phyloP scores from a whole-genome alignment of 2,113 vertebrate species.

The Anarhynchus alexandrinus region DNA sequence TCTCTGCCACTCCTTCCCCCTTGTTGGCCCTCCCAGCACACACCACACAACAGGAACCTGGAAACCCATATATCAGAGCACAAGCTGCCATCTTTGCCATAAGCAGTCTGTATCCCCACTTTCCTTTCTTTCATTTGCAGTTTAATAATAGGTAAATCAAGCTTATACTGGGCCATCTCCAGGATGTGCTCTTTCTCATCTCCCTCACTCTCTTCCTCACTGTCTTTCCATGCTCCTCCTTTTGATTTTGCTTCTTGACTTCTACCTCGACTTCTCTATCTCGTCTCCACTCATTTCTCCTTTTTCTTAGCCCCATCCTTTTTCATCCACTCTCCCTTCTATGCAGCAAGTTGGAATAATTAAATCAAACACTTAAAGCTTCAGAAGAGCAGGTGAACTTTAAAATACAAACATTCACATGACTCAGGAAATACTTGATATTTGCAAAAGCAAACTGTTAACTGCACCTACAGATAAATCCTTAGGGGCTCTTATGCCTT shows the following conservation, averaged over 20 bases:
- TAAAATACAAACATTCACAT: not conserved
- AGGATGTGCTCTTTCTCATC: not conserved
- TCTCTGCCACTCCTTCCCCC: not conserved
- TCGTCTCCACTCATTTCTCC: not conserved
- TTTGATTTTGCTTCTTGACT: not conserved
- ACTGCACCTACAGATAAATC: not conserved
- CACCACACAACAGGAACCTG: not conserved
- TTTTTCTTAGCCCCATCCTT: not conserved
- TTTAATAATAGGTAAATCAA: not conserved
- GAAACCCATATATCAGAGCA: rapidly evolving
- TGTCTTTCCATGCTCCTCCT: not conserved
- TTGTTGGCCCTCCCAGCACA: not conserved
- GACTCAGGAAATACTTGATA: not conserved
- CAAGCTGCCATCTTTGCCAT: not conserved
- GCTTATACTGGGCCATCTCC: not conserved
- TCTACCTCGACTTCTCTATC: not conserved
- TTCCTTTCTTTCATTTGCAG: not conserved
- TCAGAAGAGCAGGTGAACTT: not conserved
- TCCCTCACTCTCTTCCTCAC: not conserved
- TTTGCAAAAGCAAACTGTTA: constrained; percentile 1
- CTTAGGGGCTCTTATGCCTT: not conserved
- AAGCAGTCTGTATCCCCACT: not conserved
- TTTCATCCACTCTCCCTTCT: not conserved
- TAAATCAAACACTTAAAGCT: not conserved
- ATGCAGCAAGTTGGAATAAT: not conserved